These are phyloP conservation scores for Crossocerus cetratus DNA, from an alignment of 2,888 invertebrate genomes.

Conservation along the genomic window DNA sequence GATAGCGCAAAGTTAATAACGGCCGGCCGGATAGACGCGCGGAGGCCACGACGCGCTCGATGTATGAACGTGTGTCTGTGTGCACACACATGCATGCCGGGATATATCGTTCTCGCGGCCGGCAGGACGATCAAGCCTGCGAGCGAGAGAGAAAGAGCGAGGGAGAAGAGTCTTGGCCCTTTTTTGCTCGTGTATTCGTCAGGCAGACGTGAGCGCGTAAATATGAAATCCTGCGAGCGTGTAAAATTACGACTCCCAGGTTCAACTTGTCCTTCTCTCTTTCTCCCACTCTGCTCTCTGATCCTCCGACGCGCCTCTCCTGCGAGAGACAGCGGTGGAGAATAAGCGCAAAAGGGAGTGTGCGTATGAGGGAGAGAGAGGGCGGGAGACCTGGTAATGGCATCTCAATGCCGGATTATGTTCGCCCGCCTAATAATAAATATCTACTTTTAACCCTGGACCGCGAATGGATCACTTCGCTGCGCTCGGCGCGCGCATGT, in stretches of 20 bases:
- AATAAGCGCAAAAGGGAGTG: too few species aligned
- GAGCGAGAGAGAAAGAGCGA: not conserved
- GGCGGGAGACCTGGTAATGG: slow-evolving; percentile 18
- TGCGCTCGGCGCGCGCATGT: not conserved
- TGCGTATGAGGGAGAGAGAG: too few species aligned
- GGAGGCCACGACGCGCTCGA: not conserved
- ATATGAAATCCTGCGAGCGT: slow-evolving; percentile 48
- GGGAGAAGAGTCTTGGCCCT: not conserved
- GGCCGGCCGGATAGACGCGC: slow-evolving; percentile 69
- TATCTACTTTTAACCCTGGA: slow-evolving; percentile 4
- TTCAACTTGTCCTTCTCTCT: too few species aligned
- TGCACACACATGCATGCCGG: slow-evolving; percentile 5
- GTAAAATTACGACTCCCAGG: slow-evolving; percentile 42
- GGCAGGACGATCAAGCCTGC: slow-evolving; percentile 52
- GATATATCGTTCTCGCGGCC: slow-evolving; percentile 17
- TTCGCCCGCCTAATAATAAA: slow-evolving; percentile 3
- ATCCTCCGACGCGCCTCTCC: too few species aligned
- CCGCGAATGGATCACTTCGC: not conserved
- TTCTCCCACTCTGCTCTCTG: not conserved
- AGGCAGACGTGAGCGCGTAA: slow-evolving; percentile 34
- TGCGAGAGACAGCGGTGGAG: too few species aligned
- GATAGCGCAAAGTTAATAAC: slow-evolving; percentile 74
- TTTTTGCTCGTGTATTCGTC: slow-evolving; percentile 36
- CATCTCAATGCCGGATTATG: slow-evolving; percentile 24
- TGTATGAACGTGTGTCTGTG: slow-evolving; percentile 23